Evolutionary conservation across 2,888 invertebrate genomes (phyloP), one percentile per base, ranked within the genome.

Genomic region (Macrosiphum euphorbiae): DNA sequence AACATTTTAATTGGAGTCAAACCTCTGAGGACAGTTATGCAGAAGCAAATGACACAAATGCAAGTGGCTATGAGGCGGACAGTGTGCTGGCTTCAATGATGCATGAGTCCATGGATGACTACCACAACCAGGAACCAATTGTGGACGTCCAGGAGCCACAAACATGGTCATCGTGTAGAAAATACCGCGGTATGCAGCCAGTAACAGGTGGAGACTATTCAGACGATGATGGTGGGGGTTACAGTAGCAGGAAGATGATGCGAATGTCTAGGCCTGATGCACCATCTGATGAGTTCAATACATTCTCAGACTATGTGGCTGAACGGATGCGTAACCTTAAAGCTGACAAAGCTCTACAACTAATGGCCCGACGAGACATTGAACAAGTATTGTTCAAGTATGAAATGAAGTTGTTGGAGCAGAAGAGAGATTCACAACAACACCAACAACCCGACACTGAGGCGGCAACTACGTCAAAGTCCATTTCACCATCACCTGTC

Each of bases 301-400:
- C 93, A 26, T 93, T 93, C 47, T 93, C 93, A 0, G 93, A 93
- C 28, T 93, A 93, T 58, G 89, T 93, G 47, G 93, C 93, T 26
- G 93, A 93, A 61, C 93, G 93, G 11, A 93, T 93, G 93, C 93
- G 90, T 58, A 93, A 93, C 90, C 85, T 93, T 24, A 90, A 90
- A 85, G 93, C 84, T 0, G 93, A 93, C 58, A 93, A 93, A 61
- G 93, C 93, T 26, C 85, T 93, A 11, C 93, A 93, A 26, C 50
- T 93, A 11, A 93, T 93, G 93, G 93, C 93, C 16, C 93, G 93
- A 10, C 58, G 93, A n/a, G 93, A 93, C 44, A 93, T 93, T 10
- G 93, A 93, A 93, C 90, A 93, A 86, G 93, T 93, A 10, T 90
- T 93, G 58, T 93, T 93, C 50, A 93, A 93, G 13, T 93, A 93